A percentile compares a stretch with the other conserved stretches of the same genome.
These are phyloP conservation scores for Turritopsis rubra DNA, from an alignment of 30 jellyfish, hydroid and myxozoan genomes.

Conservation along the genomic window DNA sequence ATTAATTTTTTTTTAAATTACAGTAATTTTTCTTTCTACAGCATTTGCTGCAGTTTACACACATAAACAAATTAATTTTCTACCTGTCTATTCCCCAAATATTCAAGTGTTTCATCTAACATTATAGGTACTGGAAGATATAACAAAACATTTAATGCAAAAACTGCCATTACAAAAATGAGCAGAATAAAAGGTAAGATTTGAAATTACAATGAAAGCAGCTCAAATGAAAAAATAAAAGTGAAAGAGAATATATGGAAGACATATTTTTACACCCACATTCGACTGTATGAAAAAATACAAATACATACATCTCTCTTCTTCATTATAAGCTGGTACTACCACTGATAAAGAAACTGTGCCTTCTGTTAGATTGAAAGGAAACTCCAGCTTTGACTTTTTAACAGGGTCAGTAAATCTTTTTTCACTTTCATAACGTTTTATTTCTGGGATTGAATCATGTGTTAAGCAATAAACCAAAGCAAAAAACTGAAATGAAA, in stretches of 20 bases:
- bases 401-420: slow-evolving; percentile 41
- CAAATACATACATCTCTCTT: slow-evolving; percentile 62
- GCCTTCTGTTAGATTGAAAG: slow-evolving; percentile 45
- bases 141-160: background rate
- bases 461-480: slow-evolving; percentile 15
- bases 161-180: too few species aligned
- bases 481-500: slow-evolving; percentile 17
- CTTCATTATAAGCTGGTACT: slow-evolving; percentile 89
- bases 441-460: slow-evolving; percentile 52
- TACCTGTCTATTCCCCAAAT: slow-evolving; percentile 72
- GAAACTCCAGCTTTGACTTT: slow-evolving; percentile 44
- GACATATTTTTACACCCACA: too few species aligned
- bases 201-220: background rate
- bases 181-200: background rate
- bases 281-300: too few species aligned
- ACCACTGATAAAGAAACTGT: slow-evolving; percentile 59
- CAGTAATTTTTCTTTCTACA: background rate
- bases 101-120: slow-evolving; percentile 75
- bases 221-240: too few species aligned
- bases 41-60: too few species aligned
- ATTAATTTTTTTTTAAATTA: background rate
- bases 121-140: slow-evolving; percentile 43
- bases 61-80: too few species aligned
- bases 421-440: slow-evolving; percentile 53
- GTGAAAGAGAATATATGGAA: too few species aligned